Conservation (phyloP, 2,113 vertebrate genomes). For the Gallinago media region DNA sequence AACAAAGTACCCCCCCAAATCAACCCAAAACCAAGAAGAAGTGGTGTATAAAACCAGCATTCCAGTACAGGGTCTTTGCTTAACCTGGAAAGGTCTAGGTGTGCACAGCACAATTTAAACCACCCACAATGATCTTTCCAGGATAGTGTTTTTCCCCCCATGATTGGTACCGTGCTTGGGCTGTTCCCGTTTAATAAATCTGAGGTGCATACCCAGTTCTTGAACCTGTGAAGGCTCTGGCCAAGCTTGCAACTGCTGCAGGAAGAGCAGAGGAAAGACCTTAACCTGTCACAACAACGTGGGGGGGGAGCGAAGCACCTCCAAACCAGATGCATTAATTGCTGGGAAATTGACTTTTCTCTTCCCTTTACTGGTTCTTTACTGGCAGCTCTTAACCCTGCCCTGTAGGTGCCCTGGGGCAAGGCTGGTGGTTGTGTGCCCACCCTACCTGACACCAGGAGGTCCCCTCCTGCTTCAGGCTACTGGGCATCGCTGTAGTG, state of each 20-base stretch:
- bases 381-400: accelerated
- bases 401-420: neutral
- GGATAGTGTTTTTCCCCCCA: neutral
- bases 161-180: neutral
- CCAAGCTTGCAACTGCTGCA: neutral
- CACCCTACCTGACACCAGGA: neutral
- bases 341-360: neutral
- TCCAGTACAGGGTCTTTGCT: neutral
- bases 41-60: neutral
- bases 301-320: neutral
- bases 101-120: neutral
- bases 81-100: neutral
- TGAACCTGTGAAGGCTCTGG: neutral
- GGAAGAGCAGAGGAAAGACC: neutral
- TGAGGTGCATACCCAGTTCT: neutral
- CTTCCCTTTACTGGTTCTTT: neutral
- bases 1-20: neutral
- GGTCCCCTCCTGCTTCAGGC: neutral
- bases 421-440: accelerated
- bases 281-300: accelerated
- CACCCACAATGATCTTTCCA: neutral
- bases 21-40: neutral
- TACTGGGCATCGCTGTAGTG: neutral
- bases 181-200: neutral
- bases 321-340: accelerated